Conservation (phyloP, 2,797 vertebrate species). For the Kryptopterus vitreolus region DNA sequence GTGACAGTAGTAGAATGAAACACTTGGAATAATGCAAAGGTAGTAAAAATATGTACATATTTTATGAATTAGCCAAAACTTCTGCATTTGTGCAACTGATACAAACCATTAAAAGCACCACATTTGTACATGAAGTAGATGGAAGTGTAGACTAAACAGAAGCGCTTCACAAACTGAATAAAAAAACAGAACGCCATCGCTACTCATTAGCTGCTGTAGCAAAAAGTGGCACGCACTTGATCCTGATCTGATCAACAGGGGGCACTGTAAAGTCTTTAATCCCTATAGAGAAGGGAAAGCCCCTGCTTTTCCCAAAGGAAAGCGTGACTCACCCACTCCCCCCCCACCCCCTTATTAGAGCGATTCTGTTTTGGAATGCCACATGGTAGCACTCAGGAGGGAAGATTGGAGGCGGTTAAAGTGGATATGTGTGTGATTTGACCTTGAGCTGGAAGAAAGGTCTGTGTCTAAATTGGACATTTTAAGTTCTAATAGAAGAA, state of each 20-base stretch:
- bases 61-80: no score
- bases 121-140: not conserved
- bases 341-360: not conserved
- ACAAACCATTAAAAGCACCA: not conserved
- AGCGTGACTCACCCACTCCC: slow-evolving; percentile 29
- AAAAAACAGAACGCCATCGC: not conserved
- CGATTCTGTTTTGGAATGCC: not conserved
- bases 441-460: slow-evolving; percentile 1
- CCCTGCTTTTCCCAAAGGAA: slow-evolving; percentile 26
- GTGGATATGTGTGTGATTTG: slow-evolving; percentile 27
- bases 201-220: not conserved
- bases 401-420: not conserved
- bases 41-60: slow-evolving; percentile 4
- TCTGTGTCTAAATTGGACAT: no score
- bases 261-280: not conserved
- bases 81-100: not conserved
- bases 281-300: slow-evolving; percentile 17
- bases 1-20: not conserved
- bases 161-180: slow-evolving; percentile 16
- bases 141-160: not conserved
- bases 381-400: not conserved
- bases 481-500: no score
- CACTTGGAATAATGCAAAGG: not conserved
- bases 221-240: not conserved
- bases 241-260: slow-evolving; percentile 36